Conservation (phyloP, 2,888 invertebrate species). For the Drepana falcataria region DNA sequence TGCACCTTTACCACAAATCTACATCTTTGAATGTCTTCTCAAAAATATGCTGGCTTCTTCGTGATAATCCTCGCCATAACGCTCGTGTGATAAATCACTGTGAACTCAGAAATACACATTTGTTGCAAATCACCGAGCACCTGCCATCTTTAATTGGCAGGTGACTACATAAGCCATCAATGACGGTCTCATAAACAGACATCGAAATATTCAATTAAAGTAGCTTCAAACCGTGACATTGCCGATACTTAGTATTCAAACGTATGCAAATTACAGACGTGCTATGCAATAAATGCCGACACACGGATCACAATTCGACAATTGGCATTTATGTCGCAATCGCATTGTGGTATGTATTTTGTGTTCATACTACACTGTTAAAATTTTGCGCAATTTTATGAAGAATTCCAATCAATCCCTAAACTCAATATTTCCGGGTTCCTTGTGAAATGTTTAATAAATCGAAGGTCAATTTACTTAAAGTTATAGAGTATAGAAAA, state of each 20-base stretch:
- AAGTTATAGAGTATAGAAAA: too few relatives aligned
- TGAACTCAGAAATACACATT: too few relatives aligned
- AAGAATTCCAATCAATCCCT: background rate
- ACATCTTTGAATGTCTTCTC: too few relatives aligned
- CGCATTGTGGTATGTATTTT: conserved; percentile 41
- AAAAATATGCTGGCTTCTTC: too few relatives aligned
- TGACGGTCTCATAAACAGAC: conserved; percentile 57
- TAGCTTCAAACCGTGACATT: conserved; percentile 67
- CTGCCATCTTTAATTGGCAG: too few relatives aligned
- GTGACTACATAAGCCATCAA: too few relatives aligned
- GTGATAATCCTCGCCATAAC: conserved; percentile 20
- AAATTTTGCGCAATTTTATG: background rate
- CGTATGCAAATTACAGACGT: conserved; percentile 77
- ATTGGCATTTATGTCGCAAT: conserved; percentile 72
- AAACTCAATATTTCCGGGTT: too few relatives aligned
- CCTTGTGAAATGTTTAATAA: too few relatives aligned
- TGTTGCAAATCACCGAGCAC: too few relatives aligned
- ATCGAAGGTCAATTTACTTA: too few relatives aligned
- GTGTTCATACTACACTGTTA: conserved; percentile 1
- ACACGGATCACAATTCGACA: conserved; percentile 76
- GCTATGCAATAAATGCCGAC: conserved; percentile 77
- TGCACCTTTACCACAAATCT: too few relatives aligned
- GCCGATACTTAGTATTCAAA: conserved; percentile 74
- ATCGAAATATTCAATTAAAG: conserved; percentile 76
- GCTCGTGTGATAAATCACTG: too few relatives aligned